Percentiles rank a stretch among this genome's conserved stretches.
Conservation (phyloP, 1,140 invertebrate genomes). For the Cydia strobilella region DNA sequence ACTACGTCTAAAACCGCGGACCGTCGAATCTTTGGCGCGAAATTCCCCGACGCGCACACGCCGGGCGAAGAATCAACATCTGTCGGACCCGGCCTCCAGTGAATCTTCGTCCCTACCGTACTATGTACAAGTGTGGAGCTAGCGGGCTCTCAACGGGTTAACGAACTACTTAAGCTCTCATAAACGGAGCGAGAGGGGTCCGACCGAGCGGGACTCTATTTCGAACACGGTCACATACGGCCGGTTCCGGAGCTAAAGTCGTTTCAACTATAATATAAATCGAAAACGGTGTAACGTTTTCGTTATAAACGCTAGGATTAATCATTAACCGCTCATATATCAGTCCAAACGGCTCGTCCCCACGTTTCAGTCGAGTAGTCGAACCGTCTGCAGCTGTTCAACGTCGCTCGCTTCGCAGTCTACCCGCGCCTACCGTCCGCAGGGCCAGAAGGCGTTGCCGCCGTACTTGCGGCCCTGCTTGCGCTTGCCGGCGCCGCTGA, state of each 20-base stretch:
- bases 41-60: constrained; percentile 35
- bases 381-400: neutral
- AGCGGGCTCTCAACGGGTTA: too few species aligned
- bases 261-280: too few species aligned
- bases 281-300: too few species aligned
- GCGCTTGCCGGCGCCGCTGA: constrained; percentile 66
- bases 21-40: constrained; percentile 48
- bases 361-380: neutral
- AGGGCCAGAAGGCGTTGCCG: constrained; percentile 70
- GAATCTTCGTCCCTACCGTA: neutral
- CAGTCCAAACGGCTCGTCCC: neutral
- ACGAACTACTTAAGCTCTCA: neutral
- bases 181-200: too few species aligned
- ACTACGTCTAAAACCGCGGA: constrained; percentile 40
- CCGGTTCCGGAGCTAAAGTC: neutral
- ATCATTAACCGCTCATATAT: neutral
- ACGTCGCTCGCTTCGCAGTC: neutral
- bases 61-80: constrained; percentile 59
- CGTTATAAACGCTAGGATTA: neutral
- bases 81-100: constrained; percentile 40
- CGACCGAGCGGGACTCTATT: too few species aligned
- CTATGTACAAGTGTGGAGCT: too few species aligned
- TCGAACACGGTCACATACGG: constrained; percentile 34
- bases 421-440: constrained; percentile 52
- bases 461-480: constrained; percentile 69